phyloP scores from a whole-genome alignment of 2,113 vertebrate genomes.

The Suricata suricatta region DNA sequence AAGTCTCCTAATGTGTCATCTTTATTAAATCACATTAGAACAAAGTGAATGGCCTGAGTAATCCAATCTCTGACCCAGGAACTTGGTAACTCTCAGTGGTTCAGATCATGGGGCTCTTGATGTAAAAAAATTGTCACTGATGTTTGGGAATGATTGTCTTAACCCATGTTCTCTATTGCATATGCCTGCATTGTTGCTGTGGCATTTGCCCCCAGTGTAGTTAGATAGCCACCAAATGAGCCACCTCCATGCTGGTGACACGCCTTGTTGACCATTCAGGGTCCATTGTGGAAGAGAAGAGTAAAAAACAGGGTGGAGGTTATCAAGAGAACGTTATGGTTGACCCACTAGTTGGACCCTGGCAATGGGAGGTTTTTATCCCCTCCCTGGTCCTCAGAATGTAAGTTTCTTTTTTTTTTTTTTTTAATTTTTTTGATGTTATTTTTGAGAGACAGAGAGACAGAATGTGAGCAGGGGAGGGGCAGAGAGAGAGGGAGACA shows the following conservation, averaged over 20 bases:
- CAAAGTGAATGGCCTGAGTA: neutral
- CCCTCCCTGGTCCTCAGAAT: neutral
- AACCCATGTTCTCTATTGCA: neutral
- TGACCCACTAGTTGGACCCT: neutral
- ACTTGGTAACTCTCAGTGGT: neutral
- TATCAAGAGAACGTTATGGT: neutral
- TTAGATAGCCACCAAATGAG: neutral
- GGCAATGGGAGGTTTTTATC: neutral
- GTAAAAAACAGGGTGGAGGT: neutral
- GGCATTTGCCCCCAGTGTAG: neutral
- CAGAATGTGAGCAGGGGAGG: too few relatives aligned
- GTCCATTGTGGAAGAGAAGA: neutral
- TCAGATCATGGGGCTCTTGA: neutral
- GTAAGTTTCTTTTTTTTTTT: neutral
- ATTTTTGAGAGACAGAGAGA: too few relatives aligned
- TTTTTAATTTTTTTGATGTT: too few relatives aligned
- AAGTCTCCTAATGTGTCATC: neutral
- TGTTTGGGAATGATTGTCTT: neutral
- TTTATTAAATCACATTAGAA: neutral
- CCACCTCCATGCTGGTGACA: neutral
- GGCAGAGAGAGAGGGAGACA: too few relatives aligned
- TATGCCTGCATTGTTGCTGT: neutral
- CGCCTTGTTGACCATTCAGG: neutral
- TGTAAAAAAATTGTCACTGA: neutral
- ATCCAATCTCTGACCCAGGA: neutral